phyloP scores from a whole-genome alignment of 2,797 vertebrate genomes.

The Smutsia gigantea region DNA sequence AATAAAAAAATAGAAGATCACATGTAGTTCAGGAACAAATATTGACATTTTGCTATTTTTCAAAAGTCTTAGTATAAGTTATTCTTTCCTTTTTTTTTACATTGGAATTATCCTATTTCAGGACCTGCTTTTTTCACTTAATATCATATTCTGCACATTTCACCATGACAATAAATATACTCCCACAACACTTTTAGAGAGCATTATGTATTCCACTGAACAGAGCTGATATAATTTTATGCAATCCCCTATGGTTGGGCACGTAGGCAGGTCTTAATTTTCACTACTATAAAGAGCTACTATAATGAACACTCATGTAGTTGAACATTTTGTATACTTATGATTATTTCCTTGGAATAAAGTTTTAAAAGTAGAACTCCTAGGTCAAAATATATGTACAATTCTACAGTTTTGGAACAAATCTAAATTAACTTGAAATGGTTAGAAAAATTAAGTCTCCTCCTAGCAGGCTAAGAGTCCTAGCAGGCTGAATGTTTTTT shows the following conservation, averaged over 20 bases:
- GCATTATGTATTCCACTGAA: not conserved
- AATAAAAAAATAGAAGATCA: not conserved
- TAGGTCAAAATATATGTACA: not conserved
- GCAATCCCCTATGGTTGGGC: not conserved
- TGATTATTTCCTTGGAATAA: not conserved
- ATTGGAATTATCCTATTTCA: not conserved
- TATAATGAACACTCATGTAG: not conserved
- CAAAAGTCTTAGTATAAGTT: not conserved
- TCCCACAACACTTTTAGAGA: not conserved
- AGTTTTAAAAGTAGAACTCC: slow-evolving; percentile 8
- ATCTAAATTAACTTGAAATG: slow-evolving; percentile 14
- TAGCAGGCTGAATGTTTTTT: not conserved
- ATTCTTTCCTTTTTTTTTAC: not conserved
- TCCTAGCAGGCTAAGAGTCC: not conserved
- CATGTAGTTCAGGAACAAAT: not conserved
- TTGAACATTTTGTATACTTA: not conserved
- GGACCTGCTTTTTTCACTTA: not conserved
- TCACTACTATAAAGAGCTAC: not conserved
- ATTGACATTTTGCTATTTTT: not conserved
- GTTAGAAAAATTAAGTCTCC: not conserved
- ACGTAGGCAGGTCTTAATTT: not conserved
- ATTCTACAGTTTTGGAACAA: not conserved
- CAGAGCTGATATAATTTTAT: not conserved
- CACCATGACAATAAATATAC: not conserved
- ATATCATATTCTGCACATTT: not conserved